Evolutionary conservation across 2,888 invertebrate genomes (phyloP), one percentile per base, ranked within the genome.

Genomic region (Epistrophella euchroma): DNA sequence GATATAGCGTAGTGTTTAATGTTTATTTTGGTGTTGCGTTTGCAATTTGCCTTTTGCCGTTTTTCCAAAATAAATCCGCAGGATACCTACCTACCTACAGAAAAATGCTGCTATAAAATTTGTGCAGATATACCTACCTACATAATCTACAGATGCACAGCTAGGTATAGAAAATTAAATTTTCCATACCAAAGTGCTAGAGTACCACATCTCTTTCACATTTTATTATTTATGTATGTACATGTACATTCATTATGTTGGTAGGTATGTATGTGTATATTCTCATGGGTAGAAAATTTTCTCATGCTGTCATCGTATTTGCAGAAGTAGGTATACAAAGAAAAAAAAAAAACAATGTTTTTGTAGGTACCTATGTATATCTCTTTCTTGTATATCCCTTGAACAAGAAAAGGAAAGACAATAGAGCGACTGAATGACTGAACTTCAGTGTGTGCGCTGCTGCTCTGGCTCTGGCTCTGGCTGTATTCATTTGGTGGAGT

Each of bases 1-100:
- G n/a, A n/a, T n/a, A n/a, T n/a, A n/a, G n/a, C n/a, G 15, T 17
- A 17, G 45, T 70, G 76, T 77, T 77, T 68, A 62, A 81, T 70
- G 82, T 82, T 82, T 86, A 82, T 86, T 86, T 86, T 86, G 77
- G 86, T 73, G 70, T 86, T 86, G 86, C 74, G 81, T 78, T 86
- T 71, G 86, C 86, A 86, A 77, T 82, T 82, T 82, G 82, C 77
- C 73, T 64, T 80, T 82, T 82, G 86, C 78, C 74, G 64, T 80
- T 82, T 77, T 81, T 43, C 62, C 68, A 28, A 74, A 78, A 78
- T 82, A 74, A 82, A 71, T 58, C 25, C 52, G 0, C 58, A 55
- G 62, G 66, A 9, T 66, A 71, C 71, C n/a, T n/a, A n/a, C n/a
- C n/a, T n/a, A n/a, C n/a, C n/a, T n/a, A n/a, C n/a, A 52, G 60